Evolutionary conservation across 2,888 invertebrate species (phyloP).

Genomic region (Stenotaenia linearis): DNA sequence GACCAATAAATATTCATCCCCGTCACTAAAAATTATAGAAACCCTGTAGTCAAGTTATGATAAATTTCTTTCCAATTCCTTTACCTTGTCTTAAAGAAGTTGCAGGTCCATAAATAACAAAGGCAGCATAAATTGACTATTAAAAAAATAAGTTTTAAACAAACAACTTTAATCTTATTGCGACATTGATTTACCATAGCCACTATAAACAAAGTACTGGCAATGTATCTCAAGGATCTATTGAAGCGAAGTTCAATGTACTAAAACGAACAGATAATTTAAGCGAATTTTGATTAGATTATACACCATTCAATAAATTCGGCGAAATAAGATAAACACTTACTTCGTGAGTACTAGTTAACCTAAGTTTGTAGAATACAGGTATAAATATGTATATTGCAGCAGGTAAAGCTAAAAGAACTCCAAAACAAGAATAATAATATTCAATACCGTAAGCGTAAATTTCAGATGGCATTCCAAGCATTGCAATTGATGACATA

Average conservation of each 20-base stretch:
- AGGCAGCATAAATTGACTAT: slow-evolving; percentile 28
- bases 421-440: neutral
- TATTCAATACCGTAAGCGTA: slow-evolving; percentile 67
- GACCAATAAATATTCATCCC: slow-evolving; percentile 27
- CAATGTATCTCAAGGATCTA: neutral
- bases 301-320: neutral
- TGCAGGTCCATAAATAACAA: slow-evolving; percentile 31
- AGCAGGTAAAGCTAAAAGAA: slow-evolving; percentile 43
- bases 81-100: slow-evolving; percentile 29
- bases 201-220: neutral
- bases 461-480: slow-evolving; percentile 89
- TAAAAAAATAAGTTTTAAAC: neutral
- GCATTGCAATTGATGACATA: slow-evolving; percentile 80
- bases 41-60: neutral
- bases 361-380: slow-evolving; percentile 72
- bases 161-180: neutral
- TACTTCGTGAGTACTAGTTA: slow-evolving; percentile 49
- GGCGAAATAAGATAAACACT: neutral
- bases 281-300: neutral
- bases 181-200: slow-evolving; percentile 15
- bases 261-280: neutral
- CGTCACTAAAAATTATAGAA: slow-evolving; percentile 4
- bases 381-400: slow-evolving; percentile 73
- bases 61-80: neutral
- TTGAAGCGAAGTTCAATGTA: slow-evolving; percentile 21